Evolutionary conservation across 2,113 vertebrate genomes (phyloP).

Genomic region (Cyprinodon variegatus): DNA sequence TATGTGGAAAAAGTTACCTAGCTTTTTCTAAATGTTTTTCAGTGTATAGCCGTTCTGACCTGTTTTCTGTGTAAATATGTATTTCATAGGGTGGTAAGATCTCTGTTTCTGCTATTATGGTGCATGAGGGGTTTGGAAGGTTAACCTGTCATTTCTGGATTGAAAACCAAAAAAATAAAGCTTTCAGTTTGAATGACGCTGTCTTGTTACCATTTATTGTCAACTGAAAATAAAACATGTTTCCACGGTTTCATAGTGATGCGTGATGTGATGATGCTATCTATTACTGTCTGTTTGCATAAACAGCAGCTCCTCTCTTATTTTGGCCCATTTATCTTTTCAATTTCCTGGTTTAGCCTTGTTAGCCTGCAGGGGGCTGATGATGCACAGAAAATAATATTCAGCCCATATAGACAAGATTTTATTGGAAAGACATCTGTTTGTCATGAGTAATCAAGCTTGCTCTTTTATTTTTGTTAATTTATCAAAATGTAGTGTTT

Average conservation of each 20-base stretch:
- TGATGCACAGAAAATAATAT: neutral
- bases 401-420: neutral
- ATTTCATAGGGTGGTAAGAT: neutral
- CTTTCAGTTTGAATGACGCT: neutral
- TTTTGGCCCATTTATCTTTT: no score
- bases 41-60: neutral
- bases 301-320: neutral
- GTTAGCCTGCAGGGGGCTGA: no score
- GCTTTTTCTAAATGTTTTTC: no score
- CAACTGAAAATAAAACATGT: constrained; percentile 5
- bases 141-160: neutral
- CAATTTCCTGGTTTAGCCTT: neutral
- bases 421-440: neutral
- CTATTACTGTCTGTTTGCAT: constrained; percentile 10
- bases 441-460: neutral
- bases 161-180: neutral
- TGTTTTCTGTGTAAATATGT: neutral
- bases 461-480: neutral
- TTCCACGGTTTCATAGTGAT: neutral
- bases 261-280: neutral
- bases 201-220: neutral
- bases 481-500: neutral
- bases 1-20: no score
- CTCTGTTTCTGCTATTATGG: neutral
- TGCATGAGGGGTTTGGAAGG: neutral